These are phyloP conservation scores for Chaitophorus viminalis DNA, from an alignment of 2,888 invertebrate genomes.

Conservation along the genomic window DNA sequence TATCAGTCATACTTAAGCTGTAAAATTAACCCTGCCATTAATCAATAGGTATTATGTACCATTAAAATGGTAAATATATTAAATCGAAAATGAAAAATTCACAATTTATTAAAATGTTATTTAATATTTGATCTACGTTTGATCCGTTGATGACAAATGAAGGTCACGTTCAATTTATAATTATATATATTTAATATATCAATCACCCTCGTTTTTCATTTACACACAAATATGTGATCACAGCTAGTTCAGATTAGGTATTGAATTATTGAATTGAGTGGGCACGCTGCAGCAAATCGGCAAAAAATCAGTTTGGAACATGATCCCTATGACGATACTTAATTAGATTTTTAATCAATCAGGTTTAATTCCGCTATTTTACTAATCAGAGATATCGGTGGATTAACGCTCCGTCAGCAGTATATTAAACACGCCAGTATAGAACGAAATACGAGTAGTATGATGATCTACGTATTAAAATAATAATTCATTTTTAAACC, in stretches of 20 bases:
- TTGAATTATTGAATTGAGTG: neutral
- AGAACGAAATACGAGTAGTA: neutral
- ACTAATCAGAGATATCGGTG: slow-evolving; percentile 11
- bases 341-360: slow-evolving; percentile 52
- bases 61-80: neutral
- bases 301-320: neutral
- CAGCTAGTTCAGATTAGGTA: neutral
- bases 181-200: neutral
- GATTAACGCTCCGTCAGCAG: slow-evolving; percentile 11
- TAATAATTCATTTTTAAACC: neutral
- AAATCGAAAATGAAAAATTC: neutral
- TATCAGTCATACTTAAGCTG: neutral
- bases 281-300: neutral
- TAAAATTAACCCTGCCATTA: neutral
- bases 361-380: slow-evolving; percentile 27
- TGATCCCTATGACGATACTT: neutral
- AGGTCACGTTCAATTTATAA: neutral
- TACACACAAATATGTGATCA: neutral
- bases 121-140: too few relatives aligned
- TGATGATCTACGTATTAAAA: neutral
- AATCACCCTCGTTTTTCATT: neutral
- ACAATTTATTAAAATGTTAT: neutral
- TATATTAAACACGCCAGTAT: slow-evolving; percentile 32
- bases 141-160: neutral
- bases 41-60: neutral